Evolutionary conservation across 2,113 vertebrate genomes (phyloP), one percentile per base, ranked within the genome.

Genomic region (Toxotes jaculatrix): DNA sequence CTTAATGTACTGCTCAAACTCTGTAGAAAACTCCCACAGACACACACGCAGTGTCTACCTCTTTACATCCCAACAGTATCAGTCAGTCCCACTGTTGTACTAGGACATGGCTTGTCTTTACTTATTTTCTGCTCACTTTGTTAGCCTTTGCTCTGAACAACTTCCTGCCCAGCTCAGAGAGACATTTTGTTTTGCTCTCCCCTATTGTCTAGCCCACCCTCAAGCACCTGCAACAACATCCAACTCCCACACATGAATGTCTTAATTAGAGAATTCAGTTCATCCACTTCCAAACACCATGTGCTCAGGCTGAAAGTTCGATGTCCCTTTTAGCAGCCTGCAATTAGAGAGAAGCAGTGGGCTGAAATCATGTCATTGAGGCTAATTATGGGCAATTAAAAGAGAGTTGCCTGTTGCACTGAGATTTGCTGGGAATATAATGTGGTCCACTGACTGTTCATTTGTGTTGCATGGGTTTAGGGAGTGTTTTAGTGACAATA

Each of bases 351-450:
- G 75, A 80, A 59, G 73, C 82, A 72, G 73, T 49, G 70, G 80
- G 86, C 83, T 84, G 69, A 89, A 93, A 91, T 94, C 85, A 91
- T 93, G 93, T 93, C 93, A 93, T 92, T 93, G 93, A 95, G 89
- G 96, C 94, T 97, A 96, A 97, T 96, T 96, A 91, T 88, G 74
- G 94, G 91, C 90, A 95, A 96, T 97, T 96, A 96, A 94, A 95
- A 96, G 89, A 82, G 82, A 92, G 92, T 94, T 91, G 92, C 92
- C 75, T 88, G 34, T 71, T 79, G 53, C 51, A 42, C 77, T 80
- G 71, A 75, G 73, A 74, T 34, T 45, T 31, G 34, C 42, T 69
- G 47, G 57, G 38, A 70, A 84, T 77, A 49, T 73, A 86, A 64
- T 16, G 38, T 8, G 34, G 34, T 32, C 17, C 56, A 6, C 31